Evolutionary conservation across 1,140 invertebrate species (phyloP).

Genomic region (Tribolium madens): DNA sequence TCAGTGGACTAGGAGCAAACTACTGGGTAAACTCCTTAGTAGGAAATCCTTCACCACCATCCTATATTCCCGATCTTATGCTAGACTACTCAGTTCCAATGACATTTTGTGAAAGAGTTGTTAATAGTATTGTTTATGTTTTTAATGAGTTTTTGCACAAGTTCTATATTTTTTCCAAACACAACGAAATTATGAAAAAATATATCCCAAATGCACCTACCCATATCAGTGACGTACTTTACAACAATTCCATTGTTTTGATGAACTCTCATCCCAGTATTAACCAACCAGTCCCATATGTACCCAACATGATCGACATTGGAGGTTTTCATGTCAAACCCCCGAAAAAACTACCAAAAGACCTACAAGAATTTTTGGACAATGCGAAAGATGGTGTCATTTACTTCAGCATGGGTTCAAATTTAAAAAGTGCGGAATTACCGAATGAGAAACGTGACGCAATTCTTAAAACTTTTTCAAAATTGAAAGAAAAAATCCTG

Average conservation of each 20-base stretch:
- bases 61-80: conserved; percentile 63
- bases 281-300: conserved; percentile 68
- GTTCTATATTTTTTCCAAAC: not conserved
- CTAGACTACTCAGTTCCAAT: conserved; percentile 24
- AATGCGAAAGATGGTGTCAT: conserved; percentile 68
- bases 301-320: conserved; percentile 63
- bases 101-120: conserved; percentile 45
- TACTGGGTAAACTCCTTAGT: conserved; percentile 60
- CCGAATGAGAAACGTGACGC: conserved; percentile 58
- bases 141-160: not conserved
- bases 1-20: conserved; percentile 59
- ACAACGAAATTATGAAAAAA: conserved; percentile 1
- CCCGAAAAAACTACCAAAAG: conserved; percentile 63
- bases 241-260: conserved; percentile 68
- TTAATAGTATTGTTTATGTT: conserved; percentile 38
- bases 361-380: conserved; percentile 67
- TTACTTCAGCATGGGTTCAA: conserved; percentile 72
- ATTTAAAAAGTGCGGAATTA: conserved; percentile 67
- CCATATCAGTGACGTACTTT: conserved; percentile 68
- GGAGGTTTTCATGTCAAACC: conserved; percentile 67
- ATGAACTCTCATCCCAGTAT: conserved; percentile 71
- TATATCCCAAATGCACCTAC: not conserved
- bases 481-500: conserved; percentile 66
- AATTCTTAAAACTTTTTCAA: conserved; percentile 61
- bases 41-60: conserved; percentile 64